Evolutionary conservation across 2,888 invertebrate species (phyloP).

Genomic region (Stenotaenia linearis): DNA sequence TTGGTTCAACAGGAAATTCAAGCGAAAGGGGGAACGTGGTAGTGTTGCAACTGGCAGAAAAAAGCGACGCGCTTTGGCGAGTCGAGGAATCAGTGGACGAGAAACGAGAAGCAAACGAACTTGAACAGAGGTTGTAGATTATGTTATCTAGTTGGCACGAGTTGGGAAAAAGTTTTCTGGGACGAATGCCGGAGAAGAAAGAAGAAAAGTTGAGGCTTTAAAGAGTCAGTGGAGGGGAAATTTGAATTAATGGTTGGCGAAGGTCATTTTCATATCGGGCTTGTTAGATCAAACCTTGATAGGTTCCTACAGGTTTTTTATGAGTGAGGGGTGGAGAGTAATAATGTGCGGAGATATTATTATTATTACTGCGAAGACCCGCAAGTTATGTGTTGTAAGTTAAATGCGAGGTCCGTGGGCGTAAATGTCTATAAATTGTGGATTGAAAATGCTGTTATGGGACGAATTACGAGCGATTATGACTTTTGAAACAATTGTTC

Average conservation of each 20-base stretch:
- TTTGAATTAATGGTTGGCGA: neutral
- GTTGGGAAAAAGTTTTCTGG: neutral
- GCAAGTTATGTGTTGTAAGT: no score
- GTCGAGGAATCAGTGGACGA: slow-evolving; percentile 9
- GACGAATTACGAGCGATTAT: no score
- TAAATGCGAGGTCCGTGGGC: no score
- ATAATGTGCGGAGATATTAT: no score
- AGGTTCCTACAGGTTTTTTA: neutral
- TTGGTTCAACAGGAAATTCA: neutral
- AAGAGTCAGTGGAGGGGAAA: neutral
- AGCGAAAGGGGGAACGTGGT: neutral
- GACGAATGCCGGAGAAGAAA: neutral
- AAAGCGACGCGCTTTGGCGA: slow-evolving; percentile 9
- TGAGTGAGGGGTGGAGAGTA: no score
- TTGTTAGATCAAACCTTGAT: neutral
- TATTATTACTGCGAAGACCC: no score
- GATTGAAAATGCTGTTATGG: no score
- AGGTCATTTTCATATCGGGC: neutral
- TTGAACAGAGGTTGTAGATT: neutral
- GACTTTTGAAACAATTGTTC: no score
- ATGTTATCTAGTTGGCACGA: slow-evolving; percentile 4
- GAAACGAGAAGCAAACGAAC: slow-evolving; percentile 9
- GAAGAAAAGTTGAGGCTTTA: neutral
- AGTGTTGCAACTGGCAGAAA: neutral
- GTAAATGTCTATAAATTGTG: no score